Evolutionary conservation across 2,113 vertebrate species (phyloP), one percentile per base, ranked within the genome.

Genomic region (Macrotis lagotis): DNA sequence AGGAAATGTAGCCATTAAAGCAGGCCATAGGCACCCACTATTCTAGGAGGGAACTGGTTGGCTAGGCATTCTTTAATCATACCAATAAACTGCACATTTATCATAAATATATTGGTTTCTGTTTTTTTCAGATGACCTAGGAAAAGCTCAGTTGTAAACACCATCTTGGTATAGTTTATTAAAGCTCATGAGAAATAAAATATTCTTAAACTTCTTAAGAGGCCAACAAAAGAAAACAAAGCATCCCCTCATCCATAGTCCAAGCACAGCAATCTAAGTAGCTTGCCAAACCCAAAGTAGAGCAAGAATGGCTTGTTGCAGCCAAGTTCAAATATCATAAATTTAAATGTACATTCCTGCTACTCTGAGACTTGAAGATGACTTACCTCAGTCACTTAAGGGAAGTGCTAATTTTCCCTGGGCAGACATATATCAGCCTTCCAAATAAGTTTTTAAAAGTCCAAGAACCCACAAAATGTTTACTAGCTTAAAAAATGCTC

Each of bases 291-390:
- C 94, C 96, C 92, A 91, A 96, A 97, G 97, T 59, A 88, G 97
- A 95, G 88, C 90, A 97, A 95, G 95, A 96, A 97, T 97, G 52
- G 44, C n/a, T 50, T 83, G 24, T 28, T 59, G 66, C 52, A 52
- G 97, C 97, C 97, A 97, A 97, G 74, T 92, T 96, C 83, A 95
- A 90, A 92, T 95, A 94, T 96, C 96, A 91, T 97, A 95, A 97
- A 97, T 96, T 96, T 95, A 96, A 98, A 92, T 91, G 44, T n/a
- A 83, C 96, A 95, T 97, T 97, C 88, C 92, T 96, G 93, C 90
- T 90, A 11, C 95, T 83, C 19, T 7, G 66, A 83, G 66, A 83
- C 19, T 95, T 90, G 94, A 93, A 59, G 93, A 96, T 53, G 94
- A 48, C 92, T 96, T 88, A 55, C 93, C 96, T 96, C 96, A 47